Evolutionary conservation across 2,888 invertebrate species (phyloP), one percentile per base, ranked within the genome.

Genomic region (Adelognathus sp.): DNA sequence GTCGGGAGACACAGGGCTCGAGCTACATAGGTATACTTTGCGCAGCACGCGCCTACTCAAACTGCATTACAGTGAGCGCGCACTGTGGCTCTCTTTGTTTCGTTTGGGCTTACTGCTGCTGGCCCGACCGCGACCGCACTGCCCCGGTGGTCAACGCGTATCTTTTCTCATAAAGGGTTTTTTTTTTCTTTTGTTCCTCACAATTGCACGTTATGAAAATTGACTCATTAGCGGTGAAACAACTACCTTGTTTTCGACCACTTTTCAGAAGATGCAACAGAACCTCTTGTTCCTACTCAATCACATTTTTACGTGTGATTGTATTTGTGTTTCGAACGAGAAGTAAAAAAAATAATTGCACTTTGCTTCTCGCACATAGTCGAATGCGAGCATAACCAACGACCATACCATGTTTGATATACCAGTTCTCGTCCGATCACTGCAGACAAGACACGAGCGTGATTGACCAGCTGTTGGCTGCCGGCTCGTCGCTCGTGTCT

Each of bases 81-180:
- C 58, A 58, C 46, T 54, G 66, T 72, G 52, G n/a, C 60, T 39
- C 74, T 80, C 82, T 82, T 82, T 82, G 81, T 81, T 71, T 76
- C 71, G 39, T 44, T 33, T 44, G 44, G 52, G 33, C n/a, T n/a
- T n/a, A n/a, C n/a, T n/a, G 61, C 41, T 61, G 24, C 64, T 36
- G 33, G 11, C 29, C 46, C 67, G 66, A 50, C 29, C 9, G 24
- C 74, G 66, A 67, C 61, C 52, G 39, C 72, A 39, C 72, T 31
- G 21, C 24, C 67, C 52, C 46, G 50, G 46, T 50, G 67, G 39
- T 72, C 77, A 14, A 14, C 39, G 5, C 7, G 39, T 29, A 29
- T 33, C 24, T 50, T 24, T 16, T n/a, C 11, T 4, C 7, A 50
- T 24, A 50, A 50, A 50, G 27, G 14, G 16, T 1, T 14, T 41